phyloP scores from a whole-genome alignment of 2,797 vertebrate species.

The Pseudomugil tenellus region DNA sequence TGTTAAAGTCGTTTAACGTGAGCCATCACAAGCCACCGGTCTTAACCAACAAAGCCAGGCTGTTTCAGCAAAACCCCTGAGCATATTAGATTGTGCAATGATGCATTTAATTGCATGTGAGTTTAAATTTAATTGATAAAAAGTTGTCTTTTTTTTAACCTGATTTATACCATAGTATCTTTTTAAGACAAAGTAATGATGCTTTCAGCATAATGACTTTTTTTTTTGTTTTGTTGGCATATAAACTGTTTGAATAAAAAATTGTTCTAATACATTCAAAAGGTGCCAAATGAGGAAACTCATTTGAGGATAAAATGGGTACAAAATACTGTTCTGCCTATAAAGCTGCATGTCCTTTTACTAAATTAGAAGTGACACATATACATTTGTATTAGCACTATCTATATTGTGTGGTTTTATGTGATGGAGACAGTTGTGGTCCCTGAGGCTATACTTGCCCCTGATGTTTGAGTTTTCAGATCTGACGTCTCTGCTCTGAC shows the following conservation, averaged over 20 bases:
- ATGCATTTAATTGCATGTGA: slow-evolving; percentile 11
- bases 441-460: slow-evolving; percentile 29
- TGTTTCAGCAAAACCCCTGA: not conserved
- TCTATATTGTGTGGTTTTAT: slow-evolving; percentile 18
- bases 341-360: not conserved
- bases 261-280: not conserved
- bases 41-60: not conserved
- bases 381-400: slow-evolving; percentile 11
- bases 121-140: slow-evolving; percentile 2
- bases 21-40: not conserved
- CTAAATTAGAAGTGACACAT: not conserved
- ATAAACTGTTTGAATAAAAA: not conserved
- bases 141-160: not conserved
- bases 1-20: not conserved
- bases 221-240: not conserved
- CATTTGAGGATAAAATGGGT: not conserved
- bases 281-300: not conserved
- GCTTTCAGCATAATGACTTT: not conserved
- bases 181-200: slow-evolving; percentile 2
- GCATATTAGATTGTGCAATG: slow-evolving; percentile 1
- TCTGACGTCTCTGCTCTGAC: slow-evolving; percentile 62
- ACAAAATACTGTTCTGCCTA: not conserved
- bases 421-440: slow-evolving; percentile 9
- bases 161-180: not conserved
- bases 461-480: slow-evolving; percentile 55